Percentiles rank a stretch among this genome's conserved stretches.
Conservation (phyloP, 2,888 invertebrate species). For the Charanyca ferruginea region DNA sequence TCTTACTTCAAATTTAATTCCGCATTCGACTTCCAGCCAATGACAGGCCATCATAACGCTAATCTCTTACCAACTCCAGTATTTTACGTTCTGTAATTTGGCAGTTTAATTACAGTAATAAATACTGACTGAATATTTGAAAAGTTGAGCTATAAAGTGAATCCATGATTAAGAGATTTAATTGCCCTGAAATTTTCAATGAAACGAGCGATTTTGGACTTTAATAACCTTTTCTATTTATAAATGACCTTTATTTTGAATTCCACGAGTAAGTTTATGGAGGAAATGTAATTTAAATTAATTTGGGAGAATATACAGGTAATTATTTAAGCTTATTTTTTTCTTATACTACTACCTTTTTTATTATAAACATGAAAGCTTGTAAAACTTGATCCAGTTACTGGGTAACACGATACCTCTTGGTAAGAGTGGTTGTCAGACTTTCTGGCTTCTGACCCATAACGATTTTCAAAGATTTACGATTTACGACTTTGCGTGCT, state of each 20-base stretch:
- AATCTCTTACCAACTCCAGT: conserved; percentile 48
- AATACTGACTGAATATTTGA: conserved; percentile 51
- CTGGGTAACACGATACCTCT: no score
- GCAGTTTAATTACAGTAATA: conserved; percentile 56
- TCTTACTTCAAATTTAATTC: conserved; percentile 30
- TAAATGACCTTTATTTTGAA: neutral
- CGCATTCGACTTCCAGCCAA: conserved; percentile 17
- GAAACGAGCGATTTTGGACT: conserved; percentile 23
- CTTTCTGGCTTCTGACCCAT: no score
- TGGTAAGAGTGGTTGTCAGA: no score
- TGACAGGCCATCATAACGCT: conserved; percentile 26
- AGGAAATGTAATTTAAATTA: neutral
- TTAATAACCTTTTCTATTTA: conserved; percentile 30
- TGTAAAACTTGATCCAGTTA: no score
- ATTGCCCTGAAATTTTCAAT: conserved; percentile 28
- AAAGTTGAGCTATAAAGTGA: conserved; percentile 52
- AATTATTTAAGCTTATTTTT: no score
- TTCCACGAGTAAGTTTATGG: neutral
- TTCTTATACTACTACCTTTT: no score
- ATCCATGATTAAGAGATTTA: conserved; percentile 40
- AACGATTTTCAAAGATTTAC: no score
- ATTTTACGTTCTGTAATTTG: conserved; percentile 51
- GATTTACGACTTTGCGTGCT: no score
- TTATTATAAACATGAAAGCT: no score
- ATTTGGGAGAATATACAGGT: neutral